Conservation (phyloP, 2,888 invertebrate species). For the Sinelater perroti region DNA sequence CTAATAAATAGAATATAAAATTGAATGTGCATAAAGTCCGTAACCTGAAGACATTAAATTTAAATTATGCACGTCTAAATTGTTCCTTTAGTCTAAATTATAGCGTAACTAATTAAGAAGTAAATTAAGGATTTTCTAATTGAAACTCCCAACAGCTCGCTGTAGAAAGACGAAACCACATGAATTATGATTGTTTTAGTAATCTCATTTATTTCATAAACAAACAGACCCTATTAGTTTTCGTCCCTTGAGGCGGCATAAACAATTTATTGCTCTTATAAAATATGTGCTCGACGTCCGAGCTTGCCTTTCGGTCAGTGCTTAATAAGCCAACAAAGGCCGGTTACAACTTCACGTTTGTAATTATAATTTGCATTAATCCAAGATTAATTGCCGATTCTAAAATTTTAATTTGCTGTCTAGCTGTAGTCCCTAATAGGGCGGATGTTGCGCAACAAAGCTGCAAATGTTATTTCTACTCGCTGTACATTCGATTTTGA, state of each 20-base stretch:
- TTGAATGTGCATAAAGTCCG: constrained; percentile 10
- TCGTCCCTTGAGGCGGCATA: constrained; percentile 29
- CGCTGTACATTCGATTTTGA: too few relatives aligned
- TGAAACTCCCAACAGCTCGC: constrained; percentile 25
- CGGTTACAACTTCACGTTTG: too few relatives aligned
- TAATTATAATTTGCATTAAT: too few relatives aligned
- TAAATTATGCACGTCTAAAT: constrained; percentile 23
- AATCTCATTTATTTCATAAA: constrained; percentile 46
- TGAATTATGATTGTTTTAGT: constrained; percentile 39
- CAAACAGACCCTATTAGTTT: constrained; percentile 43
- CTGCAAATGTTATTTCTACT: too few relatives aligned
- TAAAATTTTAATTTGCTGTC: too few relatives aligned
- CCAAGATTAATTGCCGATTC: too few relatives aligned
- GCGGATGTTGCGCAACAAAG: too few relatives aligned
- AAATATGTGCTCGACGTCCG: constrained; percentile 19
- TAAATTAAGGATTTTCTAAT: constrained; percentile 35
- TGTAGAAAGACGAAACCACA: constrained; percentile 19
- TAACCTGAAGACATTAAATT: constrained; percentile 28
- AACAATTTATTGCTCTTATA: constrained; percentile 33
- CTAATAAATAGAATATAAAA: constrained; percentile 26
- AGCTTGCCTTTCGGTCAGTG: constrained; percentile 18
- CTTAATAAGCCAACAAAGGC: too few relatives aligned
- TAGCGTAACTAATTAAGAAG: constrained; percentile 35
- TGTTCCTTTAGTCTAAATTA: constrained; percentile 12
- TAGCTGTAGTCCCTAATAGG: too few relatives aligned